Evolutionary conservation across 1,140 invertebrate genomes (phyloP).

Genomic region (Cydia amplana): DNA sequence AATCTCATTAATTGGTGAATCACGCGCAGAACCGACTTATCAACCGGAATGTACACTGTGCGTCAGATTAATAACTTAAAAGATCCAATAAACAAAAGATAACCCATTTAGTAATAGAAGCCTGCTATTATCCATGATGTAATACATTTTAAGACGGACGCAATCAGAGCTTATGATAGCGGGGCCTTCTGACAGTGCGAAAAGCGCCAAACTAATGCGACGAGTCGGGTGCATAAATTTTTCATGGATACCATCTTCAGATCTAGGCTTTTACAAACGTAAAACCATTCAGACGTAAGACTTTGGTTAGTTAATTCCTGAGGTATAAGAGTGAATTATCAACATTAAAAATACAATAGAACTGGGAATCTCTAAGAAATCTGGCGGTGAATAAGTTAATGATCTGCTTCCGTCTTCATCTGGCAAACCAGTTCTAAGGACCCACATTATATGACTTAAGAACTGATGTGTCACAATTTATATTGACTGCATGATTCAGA

Average conservation of each 20-base stretch:
- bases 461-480: neutral
- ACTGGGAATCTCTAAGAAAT: neutral
- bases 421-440: neutral
- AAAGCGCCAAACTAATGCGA: too few species aligned
- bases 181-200: too few species aligned
- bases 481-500: neutral
- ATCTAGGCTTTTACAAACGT: too few species aligned
- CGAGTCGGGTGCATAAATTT: too few species aligned
- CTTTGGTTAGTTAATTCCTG: too few species aligned
- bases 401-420: neutral
- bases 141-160: too few species aligned
- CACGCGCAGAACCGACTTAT: constrained; percentile 33
- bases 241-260: too few species aligned
- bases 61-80: neutral
- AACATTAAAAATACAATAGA: too few species aligned
- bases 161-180: too few species aligned
- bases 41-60: constrained; percentile 18
- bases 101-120: neutral
- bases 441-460: neutral
- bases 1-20: constrained; percentile 70
- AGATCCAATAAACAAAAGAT: neutral
- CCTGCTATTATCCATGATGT: neutral
- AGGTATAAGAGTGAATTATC: too few species aligned
- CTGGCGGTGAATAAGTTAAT: neutral
- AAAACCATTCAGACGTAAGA: too few species aligned